Evolutionary conservation across 2,888 invertebrate species (phyloP), one percentile per base, ranked within the genome.

Genomic region (Acleris holmiana): DNA sequence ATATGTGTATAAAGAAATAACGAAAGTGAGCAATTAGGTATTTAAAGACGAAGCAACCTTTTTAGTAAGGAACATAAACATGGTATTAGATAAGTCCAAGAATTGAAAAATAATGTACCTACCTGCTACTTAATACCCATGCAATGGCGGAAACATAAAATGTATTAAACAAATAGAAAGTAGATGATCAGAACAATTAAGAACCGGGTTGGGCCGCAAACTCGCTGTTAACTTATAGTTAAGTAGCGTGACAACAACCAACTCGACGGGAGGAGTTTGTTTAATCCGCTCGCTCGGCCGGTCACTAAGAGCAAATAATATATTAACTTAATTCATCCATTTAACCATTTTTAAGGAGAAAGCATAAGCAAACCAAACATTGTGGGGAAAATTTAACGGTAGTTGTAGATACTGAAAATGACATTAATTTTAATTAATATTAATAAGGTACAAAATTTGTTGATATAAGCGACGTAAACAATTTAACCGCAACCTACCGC

Each of bases 241-340:
- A 85, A 87, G 86, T 87, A 82, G 76, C 85, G 82, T 86, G 83
- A 85, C 77, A 67, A 70, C 67, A 64, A 54, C 68, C 70, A 70
- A 67, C 67, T 62, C 51, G 66, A 70, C 68, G 68, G 63, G 61
- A 57, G 66, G 62, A 67, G 58, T 67, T 66, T 72, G 67, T 73
- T 73, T 71, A 70, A 69, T 71, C 70, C 72, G 73, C 74, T 71
- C 76, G 76, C 69, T 75, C 77, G 75, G 73, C 74, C 74, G 74
- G 73, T 75, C 75, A 71, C 73, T 68, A 67, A 72, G 67, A 72
- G 67, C 70, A 71, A 58, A 73, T 71, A 73, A 72, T 69, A 54
- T 55, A 65, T 65, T 60, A 60, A 60, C 48, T 55, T 65, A 60
- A 65, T 65, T 60, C 49, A 50, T 55, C 29, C 23, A 65, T 60